Percentiles rank a stretch among this genome's conserved stretches.
Evolutionary conservation across 2,888 invertebrate genomes (phyloP).

Genomic region (Criorhina ranunculi): DNA sequence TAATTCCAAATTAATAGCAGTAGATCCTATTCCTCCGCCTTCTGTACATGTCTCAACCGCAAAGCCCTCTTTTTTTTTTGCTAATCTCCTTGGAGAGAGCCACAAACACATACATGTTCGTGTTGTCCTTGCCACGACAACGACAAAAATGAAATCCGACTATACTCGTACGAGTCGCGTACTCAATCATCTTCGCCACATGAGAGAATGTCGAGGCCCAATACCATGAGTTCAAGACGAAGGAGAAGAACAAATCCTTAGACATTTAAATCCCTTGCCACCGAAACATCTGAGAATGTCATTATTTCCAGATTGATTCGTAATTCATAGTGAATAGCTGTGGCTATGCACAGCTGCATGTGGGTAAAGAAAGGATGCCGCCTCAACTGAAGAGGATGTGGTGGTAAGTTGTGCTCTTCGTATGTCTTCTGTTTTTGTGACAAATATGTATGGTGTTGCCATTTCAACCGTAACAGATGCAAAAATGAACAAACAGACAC

Average conservation of each 20-base stretch:
- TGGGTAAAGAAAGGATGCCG: too few species aligned
- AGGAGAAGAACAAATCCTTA: conserved; percentile 47
- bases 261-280: conserved; percentile 68
- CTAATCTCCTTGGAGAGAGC: conserved; percentile 30
- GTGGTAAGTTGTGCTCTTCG: not conserved
- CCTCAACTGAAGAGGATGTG: conserved; percentile 15
- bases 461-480: conserved; percentile 46
- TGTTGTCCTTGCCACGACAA: conserved; percentile 42
- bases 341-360: not conserved
- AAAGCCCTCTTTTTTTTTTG: conserved; percentile 8
- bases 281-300: conserved; percentile 61
- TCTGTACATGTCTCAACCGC: conserved; percentile 38
- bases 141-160: conserved; percentile 34
- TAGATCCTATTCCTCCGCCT: conserved; percentile 24
- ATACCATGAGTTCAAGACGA: conserved; percentile 2
- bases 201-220: conserved; percentile 25
- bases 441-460: conserved; percentile 16
- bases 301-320: conserved; percentile 74
- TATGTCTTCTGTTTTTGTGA: conserved; percentile 4
- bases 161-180: conserved; percentile 36
- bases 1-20: conserved; percentile 69
- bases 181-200: conserved; percentile 68
- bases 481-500: conserved; percentile 33
- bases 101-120: conserved; percentile 19
- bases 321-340: conserved; percentile 63